These are phyloP conservation scores for Cheilinus undulatus DNA, from an alignment of 2,113 vertebrate genomes.

Conservation along the genomic window DNA sequence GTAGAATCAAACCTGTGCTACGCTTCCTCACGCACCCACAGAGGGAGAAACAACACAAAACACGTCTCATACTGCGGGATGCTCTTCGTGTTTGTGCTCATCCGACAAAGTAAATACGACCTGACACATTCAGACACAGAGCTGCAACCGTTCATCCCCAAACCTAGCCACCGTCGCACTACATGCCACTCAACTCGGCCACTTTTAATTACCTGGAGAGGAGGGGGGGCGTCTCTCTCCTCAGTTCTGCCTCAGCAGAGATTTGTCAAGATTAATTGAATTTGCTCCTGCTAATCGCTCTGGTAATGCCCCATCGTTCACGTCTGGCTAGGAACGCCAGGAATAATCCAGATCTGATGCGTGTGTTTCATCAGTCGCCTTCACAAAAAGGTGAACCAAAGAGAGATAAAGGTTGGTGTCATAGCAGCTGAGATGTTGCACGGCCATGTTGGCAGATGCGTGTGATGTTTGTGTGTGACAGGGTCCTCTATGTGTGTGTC, in stretches of 20 bases:
- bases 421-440: conserved; percentile 49
- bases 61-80: conserved; percentile 9
- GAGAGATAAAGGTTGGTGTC: conserved; percentile 56
- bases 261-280: conserved; percentile 88
- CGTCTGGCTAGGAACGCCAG: conserved; percentile 66
- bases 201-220: conserved; percentile 85
- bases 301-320: conserved; percentile 81
- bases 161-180: conserved; percentile 65
- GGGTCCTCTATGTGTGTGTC: conserved; percentile 67
- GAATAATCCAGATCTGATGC: conserved; percentile 51
- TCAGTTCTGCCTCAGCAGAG: conserved; percentile 83
- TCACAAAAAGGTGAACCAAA: conserved; percentile 55
- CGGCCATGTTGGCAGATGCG: conserved; percentile 35
- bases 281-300: conserved; percentile 82
- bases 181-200: conserved; percentile 73
- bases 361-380: conserved; percentile 51
- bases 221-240: conserved; percentile 65
- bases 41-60: conserved; percentile 12
- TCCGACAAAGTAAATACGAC: conserved; percentile 72
- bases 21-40: conserved; percentile 1
- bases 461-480: conserved; percentile 63
- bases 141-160: conserved; percentile 65
- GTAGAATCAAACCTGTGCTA: conserved; percentile 1
- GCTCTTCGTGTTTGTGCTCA: conserved; percentile 43
- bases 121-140: conserved; percentile 73